Base-by-base conservation (phyloP, 2,113 vertebrate genomes). In the Gavia stellata region DNA sequence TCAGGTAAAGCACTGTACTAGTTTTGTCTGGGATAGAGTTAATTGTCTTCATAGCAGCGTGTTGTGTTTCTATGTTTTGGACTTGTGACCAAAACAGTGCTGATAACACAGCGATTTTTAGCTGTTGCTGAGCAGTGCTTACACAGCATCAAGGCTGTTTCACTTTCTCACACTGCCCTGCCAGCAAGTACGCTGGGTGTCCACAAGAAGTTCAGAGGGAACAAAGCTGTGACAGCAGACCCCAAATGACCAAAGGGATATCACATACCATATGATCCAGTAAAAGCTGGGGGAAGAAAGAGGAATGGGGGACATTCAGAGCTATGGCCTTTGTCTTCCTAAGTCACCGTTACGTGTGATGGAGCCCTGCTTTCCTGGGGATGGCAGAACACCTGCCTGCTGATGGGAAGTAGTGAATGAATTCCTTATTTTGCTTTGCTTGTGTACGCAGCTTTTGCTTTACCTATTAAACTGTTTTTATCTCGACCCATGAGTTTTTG, bases 261-360 rank as follows among this genome's bases (percentile, higher is more conserved):
- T 34, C n/a, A 40, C n/a, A 34, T 4, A 45, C 26, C 10, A 17
- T 33, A 70, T 10, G 23, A 62, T 61, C 9, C 40, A n/a, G 14
- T 40, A 44, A 66, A 44, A 74, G 9, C 44, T 59, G 44, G 14
- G 9, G 44, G 10, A 50, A 42, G 29, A 56, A 12, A n/a, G 29
- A 82, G 19, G 11, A 68, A 29, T 3, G 18, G 5, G 15, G 9
- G 18, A 33, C 7, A 5, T 40, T n/a, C 2, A 1, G 24, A 55
- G 17, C 31, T 14, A 40, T 40, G 50, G 14, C 14, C 18, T 67
- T 59, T 67, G 33, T 74, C 17, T 58, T 66, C 24, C 26, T 9
- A 44, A 68, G 20, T 52, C 25, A 72, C n/a, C 1, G 1, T 40
- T 29, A 40, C 1, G 1, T 2, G 3, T 33, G 31, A 36, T 49